phyloP scores from a whole-genome alignment of 2,888 invertebrate species.

The Leptopilina drosophilae region DNA sequence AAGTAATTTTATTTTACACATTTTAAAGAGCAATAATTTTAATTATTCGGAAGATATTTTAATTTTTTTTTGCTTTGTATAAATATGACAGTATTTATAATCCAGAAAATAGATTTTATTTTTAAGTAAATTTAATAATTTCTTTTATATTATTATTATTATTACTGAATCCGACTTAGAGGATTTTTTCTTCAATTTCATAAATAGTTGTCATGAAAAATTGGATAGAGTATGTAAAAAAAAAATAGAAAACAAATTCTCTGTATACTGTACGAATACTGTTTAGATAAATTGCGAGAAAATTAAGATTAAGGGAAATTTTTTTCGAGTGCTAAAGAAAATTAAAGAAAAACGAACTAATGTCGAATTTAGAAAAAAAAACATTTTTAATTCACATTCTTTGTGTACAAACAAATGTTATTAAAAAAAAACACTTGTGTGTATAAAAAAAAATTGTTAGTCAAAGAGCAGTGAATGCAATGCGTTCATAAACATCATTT shows the following conservation, averaged over 20 bases:
- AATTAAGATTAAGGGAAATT: not conserved
- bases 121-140: too few species aligned
- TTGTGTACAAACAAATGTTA: too few species aligned
- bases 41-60: not conserved
- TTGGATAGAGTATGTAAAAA: too few species aligned
- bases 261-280: too few species aligned
- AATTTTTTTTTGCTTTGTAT: not conserved
- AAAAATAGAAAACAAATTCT: too few species aligned
- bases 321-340: not conserved
- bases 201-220: too few species aligned
- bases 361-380: not conserved
- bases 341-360: not conserved
- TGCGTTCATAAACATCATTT: conserved; percentile 19
- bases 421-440: not conserved
- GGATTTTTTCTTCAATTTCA: too few species aligned
- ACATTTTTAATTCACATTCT: not conserved
- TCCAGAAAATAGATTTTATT: too few species aligned
- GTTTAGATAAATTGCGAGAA: not conserved
- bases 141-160: too few species aligned
- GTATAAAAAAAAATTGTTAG: conserved; percentile 4
- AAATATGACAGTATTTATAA: not conserved
- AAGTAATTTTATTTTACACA: not conserved
- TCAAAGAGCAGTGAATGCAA: conserved; percentile 22
- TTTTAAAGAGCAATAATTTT: not conserved
- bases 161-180: too few species aligned